These are phyloP conservation scores for Dendrocincla fuliginosa DNA, from an alignment of 2,797 vertebrate genomes.

Conservation along the genomic window DNA sequence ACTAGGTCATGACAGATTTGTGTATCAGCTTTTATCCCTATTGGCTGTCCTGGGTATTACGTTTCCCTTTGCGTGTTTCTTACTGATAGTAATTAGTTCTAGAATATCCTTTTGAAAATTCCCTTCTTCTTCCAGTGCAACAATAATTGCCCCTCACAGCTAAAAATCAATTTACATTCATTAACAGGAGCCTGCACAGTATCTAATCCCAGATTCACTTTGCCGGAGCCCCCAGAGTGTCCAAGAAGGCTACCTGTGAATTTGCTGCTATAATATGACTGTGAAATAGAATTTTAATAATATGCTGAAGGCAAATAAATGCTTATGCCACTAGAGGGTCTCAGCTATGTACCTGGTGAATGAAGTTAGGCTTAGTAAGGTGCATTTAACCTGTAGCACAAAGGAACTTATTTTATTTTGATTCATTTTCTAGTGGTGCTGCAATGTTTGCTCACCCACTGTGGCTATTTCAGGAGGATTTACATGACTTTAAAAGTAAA, in stretches of 20 bases:
- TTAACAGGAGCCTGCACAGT: background rate
- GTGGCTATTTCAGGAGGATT: background rate
- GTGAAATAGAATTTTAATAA: background rate
- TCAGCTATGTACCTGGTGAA: conserved; percentile 31
- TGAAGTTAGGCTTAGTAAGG: background rate
- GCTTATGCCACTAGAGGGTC: conserved; percentile 67
- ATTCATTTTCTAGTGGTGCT: background rate
- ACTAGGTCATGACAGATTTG: conserved; percentile 15
- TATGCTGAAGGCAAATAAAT: background rate
- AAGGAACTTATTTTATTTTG: background rate
- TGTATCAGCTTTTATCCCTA: background rate
- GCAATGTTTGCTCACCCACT: background rate
- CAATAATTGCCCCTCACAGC: background rate
- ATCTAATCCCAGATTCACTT: background rate
- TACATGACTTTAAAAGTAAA: background rate
- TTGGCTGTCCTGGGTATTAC: conserved; percentile 16
- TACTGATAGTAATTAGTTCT: conserved; percentile 43
- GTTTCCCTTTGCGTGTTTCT: background rate
- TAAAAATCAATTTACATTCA: conserved; percentile 39
- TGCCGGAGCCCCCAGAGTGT: background rate
- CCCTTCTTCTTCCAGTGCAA: background rate
- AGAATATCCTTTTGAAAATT: conserved; percentile 39
- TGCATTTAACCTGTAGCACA: background rate
- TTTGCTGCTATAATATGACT: background rate
- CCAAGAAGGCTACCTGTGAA: conserved; percentile 4